Percentiles rank a stretch among this genome's conserved stretches.
phyloP scores from a whole-genome alignment of 2,113 vertebrate genomes.

The Saimiri boliviensis region DNA sequence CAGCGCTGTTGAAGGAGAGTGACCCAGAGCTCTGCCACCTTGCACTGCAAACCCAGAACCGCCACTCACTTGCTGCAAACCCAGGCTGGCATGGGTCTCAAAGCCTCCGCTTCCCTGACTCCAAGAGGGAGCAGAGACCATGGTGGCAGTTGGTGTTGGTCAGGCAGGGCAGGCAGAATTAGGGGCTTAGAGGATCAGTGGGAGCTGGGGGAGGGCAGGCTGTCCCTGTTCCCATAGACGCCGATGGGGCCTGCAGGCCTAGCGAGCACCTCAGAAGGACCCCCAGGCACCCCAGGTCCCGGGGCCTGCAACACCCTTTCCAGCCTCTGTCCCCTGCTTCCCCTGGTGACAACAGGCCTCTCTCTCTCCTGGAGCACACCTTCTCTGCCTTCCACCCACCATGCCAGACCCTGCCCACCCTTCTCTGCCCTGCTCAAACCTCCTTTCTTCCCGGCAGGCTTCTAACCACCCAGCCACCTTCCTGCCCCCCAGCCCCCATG shows the following conservation, averaged over 20 bases:
- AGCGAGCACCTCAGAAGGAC: background rate
- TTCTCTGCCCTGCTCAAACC: background rate
- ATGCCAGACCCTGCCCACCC: background rate
- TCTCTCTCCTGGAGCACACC: fast-evolving
- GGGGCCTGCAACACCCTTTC: background rate
- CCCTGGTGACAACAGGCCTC: too few species aligned
- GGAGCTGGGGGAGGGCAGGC: fast-evolving
- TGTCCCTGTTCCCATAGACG: background rate
- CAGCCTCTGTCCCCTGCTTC: background rate
- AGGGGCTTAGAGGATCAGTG: too few species aligned
- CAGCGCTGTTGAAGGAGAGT: fast-evolving
- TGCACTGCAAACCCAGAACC: background rate
- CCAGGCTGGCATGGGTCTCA: fast-evolving
- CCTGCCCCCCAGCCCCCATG: too few species aligned
- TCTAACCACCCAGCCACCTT: background rate
- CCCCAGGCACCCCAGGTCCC: background rate
- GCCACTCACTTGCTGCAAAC: fast-evolving
- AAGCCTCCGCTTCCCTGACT: background rate
- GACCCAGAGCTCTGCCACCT: background rate
- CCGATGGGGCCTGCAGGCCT: too few species aligned
- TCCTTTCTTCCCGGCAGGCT: background rate
- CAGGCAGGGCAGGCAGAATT: background rate
- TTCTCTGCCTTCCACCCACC: background rate
- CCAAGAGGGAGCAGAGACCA: too few species aligned
- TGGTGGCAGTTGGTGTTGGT: background rate